Evolutionary conservation across 2,888 invertebrate genomes (phyloP), one percentile per base, ranked within the genome.

Genomic region (Halocaridina rubra): DNA sequence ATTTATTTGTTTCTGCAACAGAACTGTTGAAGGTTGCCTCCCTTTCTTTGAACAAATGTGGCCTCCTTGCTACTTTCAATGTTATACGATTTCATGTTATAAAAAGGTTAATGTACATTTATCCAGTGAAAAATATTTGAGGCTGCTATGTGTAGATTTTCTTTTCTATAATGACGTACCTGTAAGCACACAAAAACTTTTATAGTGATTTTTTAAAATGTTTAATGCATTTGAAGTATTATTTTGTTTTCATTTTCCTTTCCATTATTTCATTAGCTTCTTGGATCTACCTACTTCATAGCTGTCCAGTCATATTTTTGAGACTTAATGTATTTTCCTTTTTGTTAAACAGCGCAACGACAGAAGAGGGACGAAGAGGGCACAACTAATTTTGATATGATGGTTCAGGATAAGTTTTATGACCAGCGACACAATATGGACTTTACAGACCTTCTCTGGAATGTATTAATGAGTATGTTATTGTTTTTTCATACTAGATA

Each of bases 381-480:
- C 3, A 29, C 24, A 13, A 22, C 33, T 39, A 46, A 84, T 16
- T 78, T 33, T 29, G 84, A 79, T 74, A 53, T 53, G 64, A 74
- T 74, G 74, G 69, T 79, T 46, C 16, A 75, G 27, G 74, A 53
- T 1, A 79, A 72, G 72, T 72, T 77, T 61, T 79, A 78, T 53
- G 79, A 64, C 24, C 29, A 67, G n/a, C 78, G 84, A 22, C 64
- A 79, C 16, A 79, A 72, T 29, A 74, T 84, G 79, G 84, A 84
- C 78, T 79, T 84, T 53, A 84, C 79, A 39, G 84, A 84, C 39
- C 72, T 30, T 10, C 79, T 84, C n/a, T 84, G 84, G 84, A 79
- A 3, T 30, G 57, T 84, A 8, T 46, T 84, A 27, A 74, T 84
- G 24, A 84, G 84, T 84, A 74, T 4, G 74, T 19, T 19, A 10